Conservation (phyloP, 2,113 vertebrate genomes). For the Butorides virescens region DNA sequence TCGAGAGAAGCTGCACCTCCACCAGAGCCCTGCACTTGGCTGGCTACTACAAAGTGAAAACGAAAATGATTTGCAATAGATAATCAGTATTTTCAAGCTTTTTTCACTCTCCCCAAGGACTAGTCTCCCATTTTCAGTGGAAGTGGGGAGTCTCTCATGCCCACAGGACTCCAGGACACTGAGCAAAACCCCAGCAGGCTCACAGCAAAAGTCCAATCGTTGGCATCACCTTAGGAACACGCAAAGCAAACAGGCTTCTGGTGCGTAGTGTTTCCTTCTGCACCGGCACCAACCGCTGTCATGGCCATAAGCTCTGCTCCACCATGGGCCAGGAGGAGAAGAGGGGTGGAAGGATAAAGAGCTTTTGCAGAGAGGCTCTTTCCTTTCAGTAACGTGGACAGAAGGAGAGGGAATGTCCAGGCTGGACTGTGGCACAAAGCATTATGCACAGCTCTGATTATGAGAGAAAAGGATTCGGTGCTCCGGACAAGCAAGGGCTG, state of each 20-base stretch:
- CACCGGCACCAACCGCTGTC: rapidly evolving
- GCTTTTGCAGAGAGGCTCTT: not conserved
- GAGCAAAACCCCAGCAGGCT: not conserved
- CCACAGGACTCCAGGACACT: not conserved
- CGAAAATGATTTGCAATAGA: not conserved
- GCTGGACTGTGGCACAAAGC: not conserved
- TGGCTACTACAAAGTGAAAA: not conserved
- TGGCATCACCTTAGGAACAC: not conserved
- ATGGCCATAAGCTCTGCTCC: not conserved
- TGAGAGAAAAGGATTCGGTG: not conserved
- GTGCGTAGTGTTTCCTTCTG: not conserved
- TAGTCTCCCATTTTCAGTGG: not conserved
- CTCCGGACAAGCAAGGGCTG: not conserved
- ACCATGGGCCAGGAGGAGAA: not conserved
- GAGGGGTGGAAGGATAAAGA: not conserved
- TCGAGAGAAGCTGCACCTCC: not conserved
- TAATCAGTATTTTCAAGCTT: not conserved
- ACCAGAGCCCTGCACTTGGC: not conserved
- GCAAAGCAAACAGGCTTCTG: not conserved
- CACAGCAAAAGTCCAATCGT: rapidly evolving
- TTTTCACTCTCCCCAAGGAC: not conserved
- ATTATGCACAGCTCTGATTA: not conserved
- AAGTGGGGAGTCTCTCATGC: not conserved
- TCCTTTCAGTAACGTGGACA: not conserved
- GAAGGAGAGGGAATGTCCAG: not conserved